Conservation (phyloP, 2,888 invertebrate genomes). For the Pseudococcus longispinus region DNA sequence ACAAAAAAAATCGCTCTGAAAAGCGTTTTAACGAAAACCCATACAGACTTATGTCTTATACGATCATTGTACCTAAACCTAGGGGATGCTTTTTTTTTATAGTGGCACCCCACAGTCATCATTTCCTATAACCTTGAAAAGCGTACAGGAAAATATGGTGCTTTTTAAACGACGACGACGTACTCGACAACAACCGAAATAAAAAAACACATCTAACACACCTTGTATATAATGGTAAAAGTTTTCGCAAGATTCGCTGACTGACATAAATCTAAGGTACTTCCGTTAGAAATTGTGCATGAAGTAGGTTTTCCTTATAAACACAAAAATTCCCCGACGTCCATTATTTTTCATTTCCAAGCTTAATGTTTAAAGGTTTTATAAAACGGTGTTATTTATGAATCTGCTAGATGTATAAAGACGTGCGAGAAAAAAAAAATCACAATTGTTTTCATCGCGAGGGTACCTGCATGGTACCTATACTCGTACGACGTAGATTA, state of each 20-base stretch:
- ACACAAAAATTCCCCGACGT: neutral
- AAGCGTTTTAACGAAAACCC: neutral
- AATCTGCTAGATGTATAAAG: neutral
- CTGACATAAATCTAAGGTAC: neutral
- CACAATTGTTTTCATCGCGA: neutral
- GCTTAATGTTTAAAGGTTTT: neutral
- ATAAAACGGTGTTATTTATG: slow-evolving; percentile 1
- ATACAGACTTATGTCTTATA: neutral
- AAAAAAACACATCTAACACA: neutral
- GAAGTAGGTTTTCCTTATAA: neutral
- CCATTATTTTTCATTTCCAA: slow-evolving; percentile 2
- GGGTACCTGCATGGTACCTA: neutral
- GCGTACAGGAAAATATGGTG: neutral
- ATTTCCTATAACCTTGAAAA: neutral
- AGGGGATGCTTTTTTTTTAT: neutral
- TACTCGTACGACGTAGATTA: neutral
- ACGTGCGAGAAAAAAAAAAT: neutral
- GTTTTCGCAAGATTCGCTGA: neutral
- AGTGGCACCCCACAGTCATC: neutral
- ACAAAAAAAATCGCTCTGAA: neutral
- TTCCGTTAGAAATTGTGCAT: neutral
- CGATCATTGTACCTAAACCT: neutral
- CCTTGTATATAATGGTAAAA: neutral
- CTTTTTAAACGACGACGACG: neutral
- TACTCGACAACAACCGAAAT: neutral